Conservation (phyloP, 2,888 invertebrate genomes). For the Uloborus plumipes region DNA sequence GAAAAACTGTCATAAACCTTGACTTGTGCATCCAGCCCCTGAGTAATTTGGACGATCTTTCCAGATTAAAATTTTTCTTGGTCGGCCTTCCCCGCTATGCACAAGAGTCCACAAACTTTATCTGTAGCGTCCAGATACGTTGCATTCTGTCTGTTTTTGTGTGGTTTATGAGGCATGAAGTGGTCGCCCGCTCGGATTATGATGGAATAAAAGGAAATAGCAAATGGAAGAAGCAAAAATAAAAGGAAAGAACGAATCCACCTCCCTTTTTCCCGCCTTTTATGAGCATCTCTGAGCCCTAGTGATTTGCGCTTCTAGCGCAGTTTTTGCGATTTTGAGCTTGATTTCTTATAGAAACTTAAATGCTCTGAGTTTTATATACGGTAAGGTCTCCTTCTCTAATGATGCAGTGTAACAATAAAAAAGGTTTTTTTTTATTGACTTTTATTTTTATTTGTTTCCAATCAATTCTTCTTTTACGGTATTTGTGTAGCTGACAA, state of each 20-base stretch:
- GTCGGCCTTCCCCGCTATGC: background rate
- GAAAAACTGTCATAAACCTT: too few relatives aligned
- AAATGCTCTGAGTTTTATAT: slow-evolving; percentile 26
- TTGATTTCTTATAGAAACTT: slow-evolving; percentile 29
- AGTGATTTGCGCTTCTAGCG: slow-evolving; percentile 46
- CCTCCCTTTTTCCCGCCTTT: slow-evolving; percentile 26
- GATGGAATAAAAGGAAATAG: slow-evolving; percentile 35
- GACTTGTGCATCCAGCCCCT: too few relatives aligned
- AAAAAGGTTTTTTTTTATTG: slow-evolving; percentile 1
- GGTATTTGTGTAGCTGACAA: slow-evolving; percentile 24
- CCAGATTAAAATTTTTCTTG: slow-evolving; percentile 14
- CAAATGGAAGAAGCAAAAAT: background rate
- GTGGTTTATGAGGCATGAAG: slow-evolving; percentile 57
- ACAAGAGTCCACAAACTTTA: slow-evolving; percentile 44
- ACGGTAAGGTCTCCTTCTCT: background rate
- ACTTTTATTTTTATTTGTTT: slow-evolving; percentile 12
- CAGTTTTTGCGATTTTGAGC: slow-evolving; percentile 19
- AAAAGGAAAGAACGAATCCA: slow-evolving; percentile 9
- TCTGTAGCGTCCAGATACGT: slow-evolving; percentile 48
- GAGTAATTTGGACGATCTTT: background rate
- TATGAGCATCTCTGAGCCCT: slow-evolving; percentile 24
- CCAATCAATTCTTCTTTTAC: slow-evolving; percentile 28
- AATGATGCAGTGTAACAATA: slow-evolving; percentile 22
- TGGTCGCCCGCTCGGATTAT: slow-evolving; percentile 43
- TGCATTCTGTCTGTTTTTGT: slow-evolving; percentile 38